Conservation (phyloP, 2,888 invertebrate genomes). For the Agrochola litura region DNA sequence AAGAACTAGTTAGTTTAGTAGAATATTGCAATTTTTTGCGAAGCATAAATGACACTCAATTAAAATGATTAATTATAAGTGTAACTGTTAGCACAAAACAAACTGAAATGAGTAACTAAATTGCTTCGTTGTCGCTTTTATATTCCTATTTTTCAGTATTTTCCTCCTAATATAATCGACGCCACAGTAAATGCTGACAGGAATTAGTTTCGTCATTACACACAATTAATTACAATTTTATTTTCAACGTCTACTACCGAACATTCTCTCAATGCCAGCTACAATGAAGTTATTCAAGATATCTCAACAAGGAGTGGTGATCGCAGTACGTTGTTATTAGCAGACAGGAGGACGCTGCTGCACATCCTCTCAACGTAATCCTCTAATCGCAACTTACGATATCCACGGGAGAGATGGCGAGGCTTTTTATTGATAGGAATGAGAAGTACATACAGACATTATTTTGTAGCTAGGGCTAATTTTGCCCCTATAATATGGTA, state of each 20-base stretch:
- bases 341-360: neutral
- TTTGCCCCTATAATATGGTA: too few species aligned
- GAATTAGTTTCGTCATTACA: too few species aligned
- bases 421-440: too few species aligned
- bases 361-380: neutral
- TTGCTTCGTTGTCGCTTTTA: neutral
- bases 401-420: too few species aligned
- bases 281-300: neutral
- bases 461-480: too few species aligned
- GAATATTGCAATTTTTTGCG: neutral
- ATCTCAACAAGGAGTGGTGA: too few species aligned
- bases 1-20: neutral
- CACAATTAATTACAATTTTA: too few species aligned
- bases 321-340: neutral
- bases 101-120: neutral
- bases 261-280: neutral
- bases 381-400: neutral
- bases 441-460: too few species aligned
- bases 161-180: neutral
- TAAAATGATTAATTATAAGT: neutral
- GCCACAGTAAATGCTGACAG: neutral
- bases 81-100: neutral
- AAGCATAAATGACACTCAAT: neutral
- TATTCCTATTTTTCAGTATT: neutral
- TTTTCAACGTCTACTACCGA: neutral